phyloP scores from a whole-genome alignment of 2,113 vertebrate genomes.

The Salminus brasiliensis region DNA sequence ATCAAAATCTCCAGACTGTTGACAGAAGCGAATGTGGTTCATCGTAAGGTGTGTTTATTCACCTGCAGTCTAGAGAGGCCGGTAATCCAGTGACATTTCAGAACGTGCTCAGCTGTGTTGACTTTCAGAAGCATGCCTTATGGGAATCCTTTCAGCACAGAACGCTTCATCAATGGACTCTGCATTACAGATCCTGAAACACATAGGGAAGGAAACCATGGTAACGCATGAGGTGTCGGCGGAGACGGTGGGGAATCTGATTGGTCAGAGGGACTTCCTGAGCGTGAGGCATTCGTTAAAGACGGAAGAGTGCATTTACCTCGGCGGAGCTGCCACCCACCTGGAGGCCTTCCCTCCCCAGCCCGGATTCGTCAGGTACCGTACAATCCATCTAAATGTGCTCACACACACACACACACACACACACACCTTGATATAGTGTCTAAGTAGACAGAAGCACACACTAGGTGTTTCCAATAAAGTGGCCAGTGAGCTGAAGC shows the following conservation, averaged over 20 bases:
- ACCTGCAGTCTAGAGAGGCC: too few species aligned
- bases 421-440: neutral
- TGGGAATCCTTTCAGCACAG: neutral
- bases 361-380: constrained; percentile 77
- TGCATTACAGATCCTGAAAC: constrained; percentile 73
- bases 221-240: constrained; percentile 79
- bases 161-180: neutral
- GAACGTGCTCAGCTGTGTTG: neutral
- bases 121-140: neutral
- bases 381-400: neutral
- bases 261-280: constrained; percentile 82
- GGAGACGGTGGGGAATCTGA: constrained; percentile 72
- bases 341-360: constrained; percentile 70
- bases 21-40: too few species aligned
- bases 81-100: neutral
- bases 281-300: constrained; percentile 75
- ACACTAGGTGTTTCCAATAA: too few species aligned
- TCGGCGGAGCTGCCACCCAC: constrained; percentile 73
- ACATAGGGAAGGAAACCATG: constrained; percentile 68
- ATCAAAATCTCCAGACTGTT: too few species aligned
- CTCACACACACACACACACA: too few species aligned
- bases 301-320: constrained; percentile 65
- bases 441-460: neutral
- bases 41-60: too few species aligned
- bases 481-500: too few species aligned